Conservation (phyloP, 1,140 invertebrate species). For the Homalodisca vitripennis region DNA sequence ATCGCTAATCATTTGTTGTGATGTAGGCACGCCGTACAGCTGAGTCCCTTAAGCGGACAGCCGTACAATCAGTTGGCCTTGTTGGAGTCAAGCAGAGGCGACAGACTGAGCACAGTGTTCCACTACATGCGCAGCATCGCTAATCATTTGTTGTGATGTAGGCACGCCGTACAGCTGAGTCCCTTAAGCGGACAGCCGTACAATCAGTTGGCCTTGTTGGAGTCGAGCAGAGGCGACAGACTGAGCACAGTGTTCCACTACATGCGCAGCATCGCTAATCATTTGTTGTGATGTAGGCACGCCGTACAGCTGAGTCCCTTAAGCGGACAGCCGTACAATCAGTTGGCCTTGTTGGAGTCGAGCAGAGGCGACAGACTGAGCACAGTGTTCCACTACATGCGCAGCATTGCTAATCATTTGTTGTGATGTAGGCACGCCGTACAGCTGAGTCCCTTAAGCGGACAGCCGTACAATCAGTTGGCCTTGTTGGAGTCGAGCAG, state of each 20-base stretch:
- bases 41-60: slow-evolving; percentile 80
- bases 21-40: slow-evolving; percentile 75
- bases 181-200: slow-evolving; percentile 85
- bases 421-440: slow-evolving; percentile 78
- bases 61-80: slow-evolving; percentile 87
- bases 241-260: slow-evolving; percentile 83
- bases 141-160: too few species aligned
- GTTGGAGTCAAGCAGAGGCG: slow-evolving; percentile 74
- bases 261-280: slow-evolving; percentile 71
- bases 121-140: slow-evolving; percentile 79
- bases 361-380: slow-evolving; percentile 77
- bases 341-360: slow-evolving; percentile 77
- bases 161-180: slow-evolving; percentile 75
- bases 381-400: slow-evolving; percentile 80
- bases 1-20: slow-evolving; percentile 72
- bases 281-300: too few species aligned
- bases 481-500: slow-evolving; percentile 76
- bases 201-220: slow-evolving; percentile 81
- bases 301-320: slow-evolving; percentile 75
- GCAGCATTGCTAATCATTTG: slow-evolving; percentile 73
- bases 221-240: slow-evolving; percentile 76
- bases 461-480: slow-evolving; percentile 87
- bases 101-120: slow-evolving; percentile 78
- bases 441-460: slow-evolving; percentile 76
- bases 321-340: slow-evolving; percentile 87